Evolutionary conservation across 2,888 invertebrate genomes (phyloP).

Genomic region (Augochlorella aurata): DNA sequence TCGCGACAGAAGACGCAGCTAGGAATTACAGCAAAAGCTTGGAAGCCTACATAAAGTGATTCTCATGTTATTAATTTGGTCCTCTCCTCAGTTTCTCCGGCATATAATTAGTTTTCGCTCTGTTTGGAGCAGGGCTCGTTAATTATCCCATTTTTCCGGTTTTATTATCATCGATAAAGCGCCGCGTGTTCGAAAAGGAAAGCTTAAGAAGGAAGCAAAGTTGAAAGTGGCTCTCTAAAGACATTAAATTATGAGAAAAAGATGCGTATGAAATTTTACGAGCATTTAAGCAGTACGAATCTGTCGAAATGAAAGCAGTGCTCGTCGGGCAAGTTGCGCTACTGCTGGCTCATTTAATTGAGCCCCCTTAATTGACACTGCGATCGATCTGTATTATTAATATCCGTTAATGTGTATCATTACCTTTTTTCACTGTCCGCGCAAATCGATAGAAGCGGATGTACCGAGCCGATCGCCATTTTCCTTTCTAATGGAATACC

Average conservation of each 20-base stretch:
- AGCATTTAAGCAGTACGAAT: not conserved
- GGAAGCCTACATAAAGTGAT: not conserved
- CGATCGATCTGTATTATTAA: not conserved
- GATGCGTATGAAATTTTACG: not conserved
- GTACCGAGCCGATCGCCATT: conserved; percentile 44
- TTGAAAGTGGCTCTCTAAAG: conserved; percentile 5
- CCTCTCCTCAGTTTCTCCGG: not conserved
- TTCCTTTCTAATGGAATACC: conserved; percentile 59
- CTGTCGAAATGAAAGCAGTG: not conserved
- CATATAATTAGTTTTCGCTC: not conserved
- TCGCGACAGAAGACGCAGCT: no score
- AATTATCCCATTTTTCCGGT: conserved; percentile 6
- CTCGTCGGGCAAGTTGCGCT: not conserved
- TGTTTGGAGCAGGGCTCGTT: not conserved
- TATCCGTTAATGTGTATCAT: not conserved
- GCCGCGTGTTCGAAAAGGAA: no score
- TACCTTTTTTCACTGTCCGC: not conserved
- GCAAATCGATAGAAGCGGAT: conserved; percentile 44
- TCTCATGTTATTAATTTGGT: not conserved
- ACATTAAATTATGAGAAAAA: not conserved
- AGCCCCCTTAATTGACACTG: not conserved
- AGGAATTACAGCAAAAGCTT: not conserved
- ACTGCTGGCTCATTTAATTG: not conserved
- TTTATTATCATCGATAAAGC: not conserved
- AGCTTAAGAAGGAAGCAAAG: not conserved